Conservation (phyloP, 2,113 vertebrate species). For the Noctilio leporinus region DNA sequence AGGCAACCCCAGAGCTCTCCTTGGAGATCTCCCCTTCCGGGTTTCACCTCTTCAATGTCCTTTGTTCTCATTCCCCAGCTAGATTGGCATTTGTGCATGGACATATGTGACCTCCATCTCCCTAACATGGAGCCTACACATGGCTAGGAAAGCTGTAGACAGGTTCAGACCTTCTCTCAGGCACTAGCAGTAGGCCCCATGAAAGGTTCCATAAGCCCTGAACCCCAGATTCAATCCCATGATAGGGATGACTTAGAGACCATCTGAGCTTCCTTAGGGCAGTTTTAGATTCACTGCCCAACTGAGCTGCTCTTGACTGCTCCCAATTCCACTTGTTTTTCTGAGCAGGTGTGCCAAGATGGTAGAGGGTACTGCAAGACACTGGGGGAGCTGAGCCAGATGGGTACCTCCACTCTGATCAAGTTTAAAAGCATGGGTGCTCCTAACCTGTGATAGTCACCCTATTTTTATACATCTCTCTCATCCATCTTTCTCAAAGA, state of each 20-base stretch:
- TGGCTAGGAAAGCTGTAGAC: not conserved
- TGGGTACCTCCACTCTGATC: not conserved
- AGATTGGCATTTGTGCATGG: not conserved
- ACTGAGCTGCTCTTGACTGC: not conserved
- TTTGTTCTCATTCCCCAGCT: not conserved
- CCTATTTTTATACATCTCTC: not conserved
- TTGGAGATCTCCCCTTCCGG: not conserved
- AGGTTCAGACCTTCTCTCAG: not conserved
- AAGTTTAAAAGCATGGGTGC: not conserved
- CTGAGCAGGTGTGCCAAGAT: not conserved
- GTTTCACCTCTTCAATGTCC: not conserved
- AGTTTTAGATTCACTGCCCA: not conserved
- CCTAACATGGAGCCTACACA: not conserved
- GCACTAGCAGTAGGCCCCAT: not conserved
- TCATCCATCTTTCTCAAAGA: not conserved
- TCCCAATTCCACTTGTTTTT: not conserved
- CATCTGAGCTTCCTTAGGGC: not conserved
- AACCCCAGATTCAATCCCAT: not conserved
- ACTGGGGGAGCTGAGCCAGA: not conserved
- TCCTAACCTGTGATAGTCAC: not conserved
- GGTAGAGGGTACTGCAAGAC: not conserved
- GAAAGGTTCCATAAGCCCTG: not conserved
- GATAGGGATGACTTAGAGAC: not conserved
- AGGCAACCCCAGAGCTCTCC: not conserved
- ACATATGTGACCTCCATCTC: not conserved